phyloP scores from a whole-genome alignment of 2,797 vertebrate species.

The Myotis daubentonii region DNA sequence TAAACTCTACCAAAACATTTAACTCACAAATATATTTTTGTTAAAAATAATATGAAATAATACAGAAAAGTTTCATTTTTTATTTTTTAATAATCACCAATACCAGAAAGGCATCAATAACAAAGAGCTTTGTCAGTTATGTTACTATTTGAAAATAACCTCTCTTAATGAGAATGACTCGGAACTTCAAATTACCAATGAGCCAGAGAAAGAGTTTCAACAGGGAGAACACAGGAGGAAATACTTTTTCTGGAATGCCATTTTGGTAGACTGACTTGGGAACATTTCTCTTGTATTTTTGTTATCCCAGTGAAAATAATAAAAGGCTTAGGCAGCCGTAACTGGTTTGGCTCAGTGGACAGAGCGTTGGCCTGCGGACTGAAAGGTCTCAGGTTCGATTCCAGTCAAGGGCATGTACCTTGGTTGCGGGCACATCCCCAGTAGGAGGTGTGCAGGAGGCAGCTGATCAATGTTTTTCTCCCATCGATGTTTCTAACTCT shows the following conservation, averaged over 20 bases:
- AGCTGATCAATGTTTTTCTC: too few species aligned
- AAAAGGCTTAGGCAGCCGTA: not conserved
- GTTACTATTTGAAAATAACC: not conserved
- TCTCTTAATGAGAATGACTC: not conserved
- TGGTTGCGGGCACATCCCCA: too few species aligned
- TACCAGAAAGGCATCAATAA: conserved; percentile 26
- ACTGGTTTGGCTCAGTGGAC: too few species aligned
- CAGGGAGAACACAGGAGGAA: not conserved
- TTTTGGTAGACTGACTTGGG: not conserved
- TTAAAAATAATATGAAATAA: not conserved
- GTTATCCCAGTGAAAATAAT: not conserved
- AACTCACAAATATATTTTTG: conserved; percentile 22
- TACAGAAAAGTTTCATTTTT: not conserved
- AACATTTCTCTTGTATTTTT: not conserved
- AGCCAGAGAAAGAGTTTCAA: not conserved
- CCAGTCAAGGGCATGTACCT: too few species aligned
- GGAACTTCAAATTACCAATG: not conserved
- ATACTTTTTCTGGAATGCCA: not conserved
- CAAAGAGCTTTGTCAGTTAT: conserved; percentile 19
- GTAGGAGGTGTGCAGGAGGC: too few species aligned
- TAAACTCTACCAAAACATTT: not conserved
- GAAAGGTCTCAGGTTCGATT: too few species aligned
- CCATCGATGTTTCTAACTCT: too few species aligned
- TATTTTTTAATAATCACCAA: not conserved
- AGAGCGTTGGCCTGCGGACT: too few species aligned